Base-by-base conservation (phyloP, 1,140 invertebrate species). In the Monochamus saltuarius region DNA sequence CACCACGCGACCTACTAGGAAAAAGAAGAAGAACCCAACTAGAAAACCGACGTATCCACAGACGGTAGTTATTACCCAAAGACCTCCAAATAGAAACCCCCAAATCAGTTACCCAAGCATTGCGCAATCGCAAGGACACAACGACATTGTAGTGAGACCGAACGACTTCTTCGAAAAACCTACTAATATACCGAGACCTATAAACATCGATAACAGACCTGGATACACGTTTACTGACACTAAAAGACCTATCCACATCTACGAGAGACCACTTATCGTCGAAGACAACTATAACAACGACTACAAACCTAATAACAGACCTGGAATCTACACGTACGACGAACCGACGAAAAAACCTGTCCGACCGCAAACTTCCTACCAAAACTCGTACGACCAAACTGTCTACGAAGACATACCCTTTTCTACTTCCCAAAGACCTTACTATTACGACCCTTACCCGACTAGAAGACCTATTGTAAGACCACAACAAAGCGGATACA, bases 381-480 rank as follows among this genome's bases (percentile, higher is more conserved):
- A 43, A 43, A 16, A 16, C 14, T 43, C 42, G 17, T 54, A 54
- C 19, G 53, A 57, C 22, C 35, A 57, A 22, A 17, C 65, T 52
- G 66, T 73, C 61, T 63, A 58, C 10, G 71, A 68, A 63, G 60
- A 70, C 35, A 64, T 64, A 70, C 62, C 59, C 42, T 55, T 51
- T 66, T 62, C 60, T 29, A 71, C 56, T 52, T 62, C 63, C 2
- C 62, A 64, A 46, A 64, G 66, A 38, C 57, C 56, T 7, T 72
- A 69, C 34, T 42, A 63, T 22, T 65, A 69, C 43, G 53, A 52
- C 42, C 61, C 67, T 10, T 49, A 22, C n/a, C 37, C 62, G 13
- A 60, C 35, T 45, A 13, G 16, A n/a, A 42, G 39, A 11, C 13
- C 17, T 13, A 17, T n/a, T n/a, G 17, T 14, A 29, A 14, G 55